Evolutionary conservation across 1,140 invertebrate species (phyloP), one percentile per base, ranked within the genome.

Genomic region (Drosophila hydei): DNA sequence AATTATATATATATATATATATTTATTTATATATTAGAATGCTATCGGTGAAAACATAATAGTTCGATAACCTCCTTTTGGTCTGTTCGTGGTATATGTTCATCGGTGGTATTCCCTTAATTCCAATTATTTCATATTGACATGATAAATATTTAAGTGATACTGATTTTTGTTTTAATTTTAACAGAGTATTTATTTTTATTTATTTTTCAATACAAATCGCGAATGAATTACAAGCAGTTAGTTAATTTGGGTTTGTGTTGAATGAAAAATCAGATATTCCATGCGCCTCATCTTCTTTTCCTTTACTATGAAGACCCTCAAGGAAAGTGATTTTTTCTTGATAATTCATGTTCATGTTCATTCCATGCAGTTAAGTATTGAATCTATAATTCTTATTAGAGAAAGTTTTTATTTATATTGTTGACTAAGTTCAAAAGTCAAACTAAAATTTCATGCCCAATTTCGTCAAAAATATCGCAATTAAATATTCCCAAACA

Each of bases 211-310:
- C 3, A 19, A 43, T 43, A 43, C 16, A 43, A 19, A 43, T 16
- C 18, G 18, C 42, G 11, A 23, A 25, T 23, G n/a, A 47, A n/a
- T 45, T 45, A 45, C 43, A 47, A 23, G 12, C 43, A 47, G 43
- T 47, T 47, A 47, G 2, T 43, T 4, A 12, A 9, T 45, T 45
- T 19, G 7, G 4, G n/a, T 18, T 16, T 42, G n/a, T 16, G 14
- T 14, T 9, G 19, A 47, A n/a, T 14, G 12, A 5, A n/a, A 47
- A 25, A 47, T 23, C 4, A 33, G 12, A 0, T 11, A 30, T 30
- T 8, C 23, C 8, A 51, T 51, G 48, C 19, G 8, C 9, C 25
- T 11, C 8, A 27, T 30, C n/a, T 16, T 19, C 3, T n/a, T 47
- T 1, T 23, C 11, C 18, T 23, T 12, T n/a, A n/a, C n/a, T n/a